phyloP scores from a whole-genome alignment of 2,113 vertebrate genomes.

The Gymnogyps californianus region DNA sequence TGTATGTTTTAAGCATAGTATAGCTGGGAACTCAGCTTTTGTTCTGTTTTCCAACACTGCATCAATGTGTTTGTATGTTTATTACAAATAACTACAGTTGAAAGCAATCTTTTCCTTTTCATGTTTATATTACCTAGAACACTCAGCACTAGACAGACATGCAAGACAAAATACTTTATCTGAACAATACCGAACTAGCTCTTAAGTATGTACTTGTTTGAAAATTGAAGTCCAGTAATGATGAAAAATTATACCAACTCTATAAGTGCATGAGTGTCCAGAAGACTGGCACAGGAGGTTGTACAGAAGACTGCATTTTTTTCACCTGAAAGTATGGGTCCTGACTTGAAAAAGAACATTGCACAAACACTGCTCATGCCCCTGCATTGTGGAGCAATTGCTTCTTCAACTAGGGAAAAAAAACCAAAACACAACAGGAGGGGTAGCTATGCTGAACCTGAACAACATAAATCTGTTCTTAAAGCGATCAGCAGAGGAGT shows the following conservation, averaged over 20 bases:
- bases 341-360: not conserved
- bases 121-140: not conserved
- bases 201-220: not conserved
- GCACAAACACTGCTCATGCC: not conserved
- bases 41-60: not conserved
- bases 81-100: not conserved
- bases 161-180: not conserved
- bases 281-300: not conserved
- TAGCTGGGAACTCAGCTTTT: not conserved
- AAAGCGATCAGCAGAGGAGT: not conserved
- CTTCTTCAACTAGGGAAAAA: not conserved
- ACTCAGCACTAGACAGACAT: not conserved
- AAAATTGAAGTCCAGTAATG: not conserved
- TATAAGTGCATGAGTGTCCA: rapidly evolving
- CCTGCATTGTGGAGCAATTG: not conserved
- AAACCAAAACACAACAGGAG: not conserved
- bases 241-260: not conserved
- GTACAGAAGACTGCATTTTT: not conserved
- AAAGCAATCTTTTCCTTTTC: not conserved
- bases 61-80: not conserved
- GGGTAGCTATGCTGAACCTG: not conserved
- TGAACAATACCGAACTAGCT: not conserved
- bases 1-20: not conserved
- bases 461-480: not conserved
- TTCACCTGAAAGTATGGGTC: not conserved